A percentile compares a stretch with the other conserved stretches of the same genome.
Conservation (phyloP, 2,113 vertebrate species). For the Psilopsiagon aymara region DNA sequence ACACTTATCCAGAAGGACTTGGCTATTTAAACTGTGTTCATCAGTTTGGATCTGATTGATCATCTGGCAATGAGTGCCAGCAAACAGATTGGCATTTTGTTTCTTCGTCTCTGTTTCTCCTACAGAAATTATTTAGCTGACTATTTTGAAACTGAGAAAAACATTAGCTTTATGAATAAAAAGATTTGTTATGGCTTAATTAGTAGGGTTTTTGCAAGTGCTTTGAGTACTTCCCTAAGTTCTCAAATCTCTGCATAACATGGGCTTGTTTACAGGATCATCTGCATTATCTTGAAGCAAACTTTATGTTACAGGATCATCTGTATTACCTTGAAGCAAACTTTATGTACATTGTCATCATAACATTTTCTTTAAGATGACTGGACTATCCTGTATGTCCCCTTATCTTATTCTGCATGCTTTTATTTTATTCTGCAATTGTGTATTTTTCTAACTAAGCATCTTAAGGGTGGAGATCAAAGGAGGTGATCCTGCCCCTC, state of each 20-base stretch:
- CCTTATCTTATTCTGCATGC: neutral
- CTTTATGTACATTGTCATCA: neutral
- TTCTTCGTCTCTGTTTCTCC: neutral
- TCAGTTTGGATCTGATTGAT: constrained; percentile 6
- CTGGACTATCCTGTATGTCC: neutral
- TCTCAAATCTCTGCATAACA: neutral
- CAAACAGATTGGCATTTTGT: neutral
- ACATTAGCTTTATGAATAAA: neutral
- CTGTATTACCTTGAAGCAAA: neutral
- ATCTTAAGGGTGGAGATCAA: neutral
- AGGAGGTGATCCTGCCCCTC: too few species aligned
- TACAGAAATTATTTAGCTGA: neutral
- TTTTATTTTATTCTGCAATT: neutral
- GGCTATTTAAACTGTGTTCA: neutral
- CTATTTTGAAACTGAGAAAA: neutral
- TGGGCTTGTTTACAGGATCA: neutral
- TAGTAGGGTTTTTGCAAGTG: neutral
- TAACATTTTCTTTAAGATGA: neutral
- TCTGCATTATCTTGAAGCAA: neutral
- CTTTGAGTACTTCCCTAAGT: neutral
- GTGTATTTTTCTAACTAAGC: neutral
- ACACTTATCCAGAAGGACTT: neutral
- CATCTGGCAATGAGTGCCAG: neutral
- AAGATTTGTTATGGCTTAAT: neutral
- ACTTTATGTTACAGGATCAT: neutral